Evolutionary conservation across 2,888 invertebrate genomes (phyloP).

Genomic region (Conchocele bisecta): DNA sequence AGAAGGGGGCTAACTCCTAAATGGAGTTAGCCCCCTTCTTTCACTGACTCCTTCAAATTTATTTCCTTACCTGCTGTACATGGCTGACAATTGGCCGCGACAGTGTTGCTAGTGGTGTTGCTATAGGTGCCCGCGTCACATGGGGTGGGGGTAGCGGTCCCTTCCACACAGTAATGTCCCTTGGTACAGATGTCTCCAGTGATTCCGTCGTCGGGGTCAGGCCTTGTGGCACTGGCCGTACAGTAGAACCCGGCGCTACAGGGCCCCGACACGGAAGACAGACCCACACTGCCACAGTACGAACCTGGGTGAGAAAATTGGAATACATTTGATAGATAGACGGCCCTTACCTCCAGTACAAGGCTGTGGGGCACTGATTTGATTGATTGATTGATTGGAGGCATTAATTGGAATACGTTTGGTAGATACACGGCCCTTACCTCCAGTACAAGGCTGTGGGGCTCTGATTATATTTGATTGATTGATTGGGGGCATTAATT

Average conservation of each 20-base stretch:
- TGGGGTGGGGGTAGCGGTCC: conserved; percentile 72
- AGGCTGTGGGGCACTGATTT: conserved; percentile 60
- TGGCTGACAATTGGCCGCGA: conserved; percentile 69
- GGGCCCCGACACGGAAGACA: conserved; percentile 65
- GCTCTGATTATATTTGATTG: too few species aligned
- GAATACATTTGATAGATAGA: background rate
- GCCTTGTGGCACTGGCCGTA: conserved; percentile 66
- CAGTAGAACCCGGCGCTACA: conserved; percentile 76
- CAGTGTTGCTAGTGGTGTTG: conserved; percentile 69
- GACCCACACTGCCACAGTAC: conserved; percentile 74
- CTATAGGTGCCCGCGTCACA: conserved; percentile 80
- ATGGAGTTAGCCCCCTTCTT: too few species aligned
- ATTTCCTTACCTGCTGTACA: conserved; percentile 79
- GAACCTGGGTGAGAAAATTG: conserved; percentile 66
- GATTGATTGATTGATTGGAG: background rate
- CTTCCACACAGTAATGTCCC: conserved; percentile 75
- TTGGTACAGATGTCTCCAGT: conserved; percentile 65
- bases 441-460: too few species aligned
- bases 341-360: conserved; percentile 75
- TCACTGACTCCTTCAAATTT: too few species aligned
- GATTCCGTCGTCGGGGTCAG: background rate
- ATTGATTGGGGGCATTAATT: too few species aligned
- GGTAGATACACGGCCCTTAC: too few species aligned
- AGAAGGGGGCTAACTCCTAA: too few species aligned
- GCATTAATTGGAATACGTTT: too few species aligned